Percentiles rank a stretch among this genome's conserved stretches.
Evolutionary conservation across 2,888 invertebrate genomes (phyloP).

Genomic region (Andricus curvator): DNA sequence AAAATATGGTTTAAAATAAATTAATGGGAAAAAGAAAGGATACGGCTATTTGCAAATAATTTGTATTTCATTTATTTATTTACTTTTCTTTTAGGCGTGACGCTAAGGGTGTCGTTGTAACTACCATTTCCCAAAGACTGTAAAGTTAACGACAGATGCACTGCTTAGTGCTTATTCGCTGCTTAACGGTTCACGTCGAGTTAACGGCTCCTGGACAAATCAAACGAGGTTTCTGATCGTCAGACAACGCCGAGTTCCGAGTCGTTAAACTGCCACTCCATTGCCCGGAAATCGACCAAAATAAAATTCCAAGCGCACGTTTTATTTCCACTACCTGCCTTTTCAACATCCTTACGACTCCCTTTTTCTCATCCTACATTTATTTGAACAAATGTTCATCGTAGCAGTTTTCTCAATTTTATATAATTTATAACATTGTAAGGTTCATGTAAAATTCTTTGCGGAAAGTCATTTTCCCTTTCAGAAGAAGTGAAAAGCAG

Average conservation of each 20-base stretch:
- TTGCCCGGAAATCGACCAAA: conserved; percentile 15
- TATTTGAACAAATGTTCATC: no score
- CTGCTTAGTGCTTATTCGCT: conserved; percentile 30
- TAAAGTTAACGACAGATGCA: conserved; percentile 39
- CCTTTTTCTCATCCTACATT: background rate
- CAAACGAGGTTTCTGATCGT: conserved; percentile 20
- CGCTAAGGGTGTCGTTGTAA: background rate
- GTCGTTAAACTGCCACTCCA: conserved; percentile 31
- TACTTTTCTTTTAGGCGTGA: no score
- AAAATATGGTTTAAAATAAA: background rate
- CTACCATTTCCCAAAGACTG: conserved; percentile 20
- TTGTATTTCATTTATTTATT: background rate
- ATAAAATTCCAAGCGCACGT: background rate
- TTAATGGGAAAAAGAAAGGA: background rate
- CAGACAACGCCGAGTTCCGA: conserved; percentile 40
- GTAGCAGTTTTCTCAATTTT: no score
- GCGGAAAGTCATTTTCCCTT: no score
- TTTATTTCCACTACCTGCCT: background rate
- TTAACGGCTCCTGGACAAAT: conserved; percentile 38
- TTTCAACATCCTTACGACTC: background rate
- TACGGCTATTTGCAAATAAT: background rate
- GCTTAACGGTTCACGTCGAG: conserved; percentile 25
- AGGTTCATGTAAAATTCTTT: no score
- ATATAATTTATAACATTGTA: no score
- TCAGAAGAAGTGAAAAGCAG: no score